phyloP scores from a whole-genome alignment of 2,113 vertebrate genomes.

The Terrapene triunguis region DNA sequence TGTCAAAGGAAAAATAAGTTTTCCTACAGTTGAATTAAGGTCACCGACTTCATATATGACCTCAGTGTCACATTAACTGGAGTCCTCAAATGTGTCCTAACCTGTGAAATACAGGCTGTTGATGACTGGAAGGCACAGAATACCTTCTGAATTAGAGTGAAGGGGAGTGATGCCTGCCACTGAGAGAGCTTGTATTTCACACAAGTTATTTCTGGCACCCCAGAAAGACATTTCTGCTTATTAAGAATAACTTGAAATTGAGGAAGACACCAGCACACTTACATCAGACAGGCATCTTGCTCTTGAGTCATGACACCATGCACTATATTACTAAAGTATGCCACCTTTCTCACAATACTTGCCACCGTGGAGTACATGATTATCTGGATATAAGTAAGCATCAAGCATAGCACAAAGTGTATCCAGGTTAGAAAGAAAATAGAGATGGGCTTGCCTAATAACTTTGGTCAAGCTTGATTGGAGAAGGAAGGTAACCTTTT shows the following conservation, averaged over 20 bases:
- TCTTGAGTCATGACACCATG: not conserved
- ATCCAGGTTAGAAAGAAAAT: not conserved
- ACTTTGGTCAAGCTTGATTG: not conserved
- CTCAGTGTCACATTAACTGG: not conserved
- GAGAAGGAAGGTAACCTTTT: not conserved
- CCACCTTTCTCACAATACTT: not conserved
- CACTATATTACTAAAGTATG: not conserved
- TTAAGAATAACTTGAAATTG: not conserved
- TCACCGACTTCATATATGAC: not conserved
- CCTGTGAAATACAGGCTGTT: not conserved
- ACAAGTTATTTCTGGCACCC: not conserved
- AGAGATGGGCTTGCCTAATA: not conserved
- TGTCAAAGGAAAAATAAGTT: conserved; percentile 23
- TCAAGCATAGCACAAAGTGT: not conserved
- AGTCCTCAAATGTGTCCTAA: not conserved
- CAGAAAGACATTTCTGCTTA: not conserved
- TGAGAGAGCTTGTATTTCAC: not conserved
- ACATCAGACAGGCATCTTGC: not conserved
- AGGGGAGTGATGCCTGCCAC: not conserved
- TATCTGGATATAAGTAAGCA: not conserved
- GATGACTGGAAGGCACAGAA: not conserved
- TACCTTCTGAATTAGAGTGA: not conserved
- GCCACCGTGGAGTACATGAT: not conserved
- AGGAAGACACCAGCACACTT: not conserved
- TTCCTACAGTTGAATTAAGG: not conserved